Base-by-base conservation (phyloP, 1,140 invertebrate genomes). In the Rhynchophorus ferrugineus region DNA sequence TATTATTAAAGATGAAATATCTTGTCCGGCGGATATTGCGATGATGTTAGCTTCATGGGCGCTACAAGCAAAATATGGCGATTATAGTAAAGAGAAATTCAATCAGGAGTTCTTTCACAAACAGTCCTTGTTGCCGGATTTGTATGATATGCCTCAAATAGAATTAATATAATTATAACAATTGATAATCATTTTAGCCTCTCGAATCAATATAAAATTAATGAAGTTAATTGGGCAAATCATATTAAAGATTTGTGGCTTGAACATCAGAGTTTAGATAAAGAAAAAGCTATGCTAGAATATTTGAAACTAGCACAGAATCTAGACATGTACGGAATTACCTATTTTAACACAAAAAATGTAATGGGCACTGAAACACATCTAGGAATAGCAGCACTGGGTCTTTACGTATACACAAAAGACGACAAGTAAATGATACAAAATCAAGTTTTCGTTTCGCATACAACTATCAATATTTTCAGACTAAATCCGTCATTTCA, bases 281-380 rank as follows among this genome's bases (percentile, higher is more conserved):
- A 81, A 45, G 84, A 86, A 65, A 83, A 86, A 63, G 83, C 84
- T 16, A 85, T 87, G 79, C 74, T 85, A 72, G 86, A 88, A 64
- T 88, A 87, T 63, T 70, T 89, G 46, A 87, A 86, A 65, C 79
- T 89, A 58, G 81, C 82, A 33, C 75, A 74, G 58, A 84, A 89
- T 73, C 71, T 89, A 44, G 84, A 86, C 63, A 87, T 87, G 85
- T 89, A 86, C 68, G 85, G 86, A 44, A 84, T 89, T 11, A 85
- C 83, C 64, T 89, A 86, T 68, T 89, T 87, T 73, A 79, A 84
- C 57, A 69, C 68, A 21, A 84, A 83, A 41, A 84, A 83, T 61
- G 84, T 84, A 63, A 85, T 85, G 62, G 83, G 83, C 19, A 85
- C 83, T 37, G 77, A 85, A 50, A 66, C 87, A 3, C 80, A 78